A percentile compares a stretch with the other conserved stretches of the same genome.
Evolutionary conservation across 2,888 invertebrate genomes (phyloP).

Genomic region (Gortyna flavago): DNA sequence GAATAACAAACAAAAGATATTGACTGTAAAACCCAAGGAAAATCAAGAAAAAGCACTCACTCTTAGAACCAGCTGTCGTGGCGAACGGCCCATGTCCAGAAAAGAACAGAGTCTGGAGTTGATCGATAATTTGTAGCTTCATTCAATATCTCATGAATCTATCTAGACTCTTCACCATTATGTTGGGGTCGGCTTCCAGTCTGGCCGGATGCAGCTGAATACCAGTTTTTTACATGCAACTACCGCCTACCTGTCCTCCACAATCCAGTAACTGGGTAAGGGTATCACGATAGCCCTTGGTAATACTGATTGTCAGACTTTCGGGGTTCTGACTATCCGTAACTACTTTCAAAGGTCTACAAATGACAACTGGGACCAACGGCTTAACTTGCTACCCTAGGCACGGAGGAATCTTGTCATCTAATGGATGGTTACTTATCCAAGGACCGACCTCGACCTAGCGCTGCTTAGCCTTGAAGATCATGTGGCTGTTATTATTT

Average conservation of each 20-base stretch:
- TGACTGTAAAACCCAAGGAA: background rate
- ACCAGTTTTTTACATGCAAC: background rate
- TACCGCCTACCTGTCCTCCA: background rate
- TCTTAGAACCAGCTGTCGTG: background rate
- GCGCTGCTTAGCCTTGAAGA: background rate
- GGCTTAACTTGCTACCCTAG: background rate
- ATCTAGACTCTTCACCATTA: background rate
- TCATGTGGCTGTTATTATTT: background rate
- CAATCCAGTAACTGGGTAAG: background rate
- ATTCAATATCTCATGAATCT: background rate
- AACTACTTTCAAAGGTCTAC: background rate
- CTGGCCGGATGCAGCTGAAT: background rate
- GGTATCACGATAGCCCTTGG: no score
- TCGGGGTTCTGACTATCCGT: background rate
- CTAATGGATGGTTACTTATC: background rate
- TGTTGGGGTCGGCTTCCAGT: background rate
- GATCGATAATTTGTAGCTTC: background rate
- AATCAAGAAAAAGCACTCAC: background rate
- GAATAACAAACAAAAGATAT: constrained; percentile 1
- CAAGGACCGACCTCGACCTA: background rate
- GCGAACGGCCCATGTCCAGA: background rate
- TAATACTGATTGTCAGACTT: background rate
- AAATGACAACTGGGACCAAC: background rate
- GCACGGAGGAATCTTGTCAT: background rate
- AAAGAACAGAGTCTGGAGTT: background rate